Base-by-base conservation (phyloP, 2,888 invertebrate genomes). In the Abrostola tripartita region DNA sequence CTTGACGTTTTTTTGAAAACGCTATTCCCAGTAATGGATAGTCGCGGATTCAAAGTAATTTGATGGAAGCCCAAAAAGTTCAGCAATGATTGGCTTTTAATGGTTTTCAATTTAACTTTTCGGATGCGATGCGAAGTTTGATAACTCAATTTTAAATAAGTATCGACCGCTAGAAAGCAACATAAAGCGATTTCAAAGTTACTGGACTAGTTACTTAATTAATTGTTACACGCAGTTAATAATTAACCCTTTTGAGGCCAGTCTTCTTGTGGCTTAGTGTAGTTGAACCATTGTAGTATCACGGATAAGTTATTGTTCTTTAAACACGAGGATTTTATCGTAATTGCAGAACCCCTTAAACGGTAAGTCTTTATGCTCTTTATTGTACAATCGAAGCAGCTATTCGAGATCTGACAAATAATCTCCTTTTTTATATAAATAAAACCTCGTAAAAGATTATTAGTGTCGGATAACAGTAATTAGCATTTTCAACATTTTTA, bases 51-150 rank as follows among this genome's bases (percentile, higher is more conserved):
- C 83, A 76, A 83, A 85, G 86, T 87, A 87, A 89, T 89, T 87
- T 84, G 83, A 83, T 80, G 78, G 82, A 69, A 78, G 68, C 83
- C 81, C 78, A 81, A 85, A 82, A 88, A 87, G 82, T 88, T 86
- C 81, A 74, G 76, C 84, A 83, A 87, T 85, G 87, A 89, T 88
- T 88, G 86, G 81, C 85, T 82, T 89, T 88, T 90, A 90, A 90
- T 89, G 89, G 88, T 88, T 90, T 90, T 88, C 90, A 90, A 89
- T 91, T 90, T 88, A 90, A 90, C 89, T 90, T 91, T 81, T 83
- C 85, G 82, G 84, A 87, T 88, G 85, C 83, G 84, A 83, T 85
- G 78, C 72, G 71, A 85, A 90, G 82, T 90, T 91, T 85, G 81
- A 86, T 88, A 88, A 88, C 82, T 87, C 82, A 82, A 86, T 88